Base-by-base conservation (phyloP, 1,140 invertebrate genomes). In the Drosophila murphyi region DNA sequence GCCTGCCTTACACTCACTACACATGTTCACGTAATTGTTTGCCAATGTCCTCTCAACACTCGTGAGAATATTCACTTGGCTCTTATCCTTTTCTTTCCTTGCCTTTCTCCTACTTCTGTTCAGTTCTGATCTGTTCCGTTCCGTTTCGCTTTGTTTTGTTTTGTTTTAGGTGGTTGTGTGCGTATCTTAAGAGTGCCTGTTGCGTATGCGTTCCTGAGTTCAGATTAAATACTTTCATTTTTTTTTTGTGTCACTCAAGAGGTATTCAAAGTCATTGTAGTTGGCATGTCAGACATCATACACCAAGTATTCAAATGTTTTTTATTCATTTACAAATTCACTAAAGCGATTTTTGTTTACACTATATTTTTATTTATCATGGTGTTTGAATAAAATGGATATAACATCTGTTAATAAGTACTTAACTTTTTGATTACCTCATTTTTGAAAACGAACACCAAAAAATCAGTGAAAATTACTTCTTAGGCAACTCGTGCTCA, bases 1-100 rank as follows among this genome's bases (percentile, higher is more conserved):
- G 61, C 50, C 52, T 54, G 54, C 67, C 67, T 60, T 64, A n/a
- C 54, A 39, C 31, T 39, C 41, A 34, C 59, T 20, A 87, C 83
- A 88, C 83, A 87, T 87, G 83, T 87, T 80, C 73, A 76, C 83
- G 80, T 87, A 87, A 87, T 87, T 88, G 83, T 88, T 87, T 87
- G 83, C 65, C 76, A 59, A 88, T 87, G 83, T 87, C 83, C 83
- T 87, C 76, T 63, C 39, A 43, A 77, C 78, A 74, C 76, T 88
- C 83, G 83, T 87, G 83, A 88, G 83, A 87, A 88, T 80, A 87
- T 87, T 88, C 83, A 73, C 68, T 90, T 74, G 67, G 45, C 72
- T 43, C 41, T 60, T 81, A 51, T 64, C 55, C 12, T 28, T 54
- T 39, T 12, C 48, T 43, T 20, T 48, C 29, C 32, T 68, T 72